A percentile compares a stretch with the other conserved stretches of the same genome.
Evolutionary conservation across 2,797 vertebrate genomes (phyloP).

Genomic region (Macrochelys suwanniensis): DNA sequence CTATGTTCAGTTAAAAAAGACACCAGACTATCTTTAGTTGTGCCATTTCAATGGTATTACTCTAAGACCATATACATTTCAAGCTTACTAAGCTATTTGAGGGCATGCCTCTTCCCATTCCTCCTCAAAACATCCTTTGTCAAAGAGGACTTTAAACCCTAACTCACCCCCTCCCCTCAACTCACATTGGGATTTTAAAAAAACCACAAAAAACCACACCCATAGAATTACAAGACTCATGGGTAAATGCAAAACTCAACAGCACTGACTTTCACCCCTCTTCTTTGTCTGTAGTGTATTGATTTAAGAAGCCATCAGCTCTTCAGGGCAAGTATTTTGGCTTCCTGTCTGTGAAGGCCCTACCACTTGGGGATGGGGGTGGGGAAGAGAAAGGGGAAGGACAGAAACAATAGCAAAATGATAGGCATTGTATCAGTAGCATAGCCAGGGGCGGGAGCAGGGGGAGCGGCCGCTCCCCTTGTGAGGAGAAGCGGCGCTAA

Average conservation of each 20-base stretch:
- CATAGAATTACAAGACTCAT: not conserved
- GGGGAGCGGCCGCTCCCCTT: too few species aligned
- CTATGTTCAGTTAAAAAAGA: not conserved
- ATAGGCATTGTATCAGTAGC: not conserved
- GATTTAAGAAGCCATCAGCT: not conserved
- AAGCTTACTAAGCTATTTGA: not conserved
- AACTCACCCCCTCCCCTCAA: not conserved
- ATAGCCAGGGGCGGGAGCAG: too few species aligned
- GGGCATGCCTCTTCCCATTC: not conserved
- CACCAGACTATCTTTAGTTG: not conserved
- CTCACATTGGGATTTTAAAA: not conserved
- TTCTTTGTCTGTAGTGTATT: not conserved
- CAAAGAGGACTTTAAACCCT: not conserved
- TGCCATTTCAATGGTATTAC: not conserved
- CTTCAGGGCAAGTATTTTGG: not conserved
- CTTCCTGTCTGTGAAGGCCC: not conserved
- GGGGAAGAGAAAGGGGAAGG: not conserved
- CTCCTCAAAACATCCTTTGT: not conserved
- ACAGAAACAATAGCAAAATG: not conserved
- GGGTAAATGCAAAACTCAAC: not conserved
- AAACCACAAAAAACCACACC: not conserved
- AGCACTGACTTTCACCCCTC: not conserved
- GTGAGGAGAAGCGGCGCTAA: too few species aligned
- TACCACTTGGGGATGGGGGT: rapidly evolving
- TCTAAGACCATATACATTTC: not conserved